Percentiles rank a stretch among this genome's conserved stretches.
phyloP scores from a whole-genome alignment of 2,113 vertebrate genomes.

The Chrysochloris asiatica region DNA sequence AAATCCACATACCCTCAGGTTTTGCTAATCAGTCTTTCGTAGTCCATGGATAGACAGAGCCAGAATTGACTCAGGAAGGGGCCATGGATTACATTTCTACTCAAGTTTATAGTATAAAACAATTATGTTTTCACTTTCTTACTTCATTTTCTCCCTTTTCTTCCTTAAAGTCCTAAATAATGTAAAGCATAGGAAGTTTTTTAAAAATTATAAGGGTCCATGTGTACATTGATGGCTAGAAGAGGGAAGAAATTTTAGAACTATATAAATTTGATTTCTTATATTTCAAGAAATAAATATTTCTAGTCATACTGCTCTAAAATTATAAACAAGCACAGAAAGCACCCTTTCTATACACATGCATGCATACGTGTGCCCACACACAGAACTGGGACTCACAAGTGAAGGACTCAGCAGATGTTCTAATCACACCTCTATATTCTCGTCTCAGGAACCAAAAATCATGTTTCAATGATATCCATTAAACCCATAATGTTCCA shows the following conservation, averaged over 20 bases:
- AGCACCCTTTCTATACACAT: background rate
- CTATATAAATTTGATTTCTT: slow-evolving; percentile 22
- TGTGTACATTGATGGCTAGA: slow-evolving; percentile 5
- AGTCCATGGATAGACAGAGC: slow-evolving; percentile 53
- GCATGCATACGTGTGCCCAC: too few species aligned
- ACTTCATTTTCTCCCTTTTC: background rate
- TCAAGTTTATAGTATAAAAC: slow-evolving; percentile 18
- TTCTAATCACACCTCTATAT: background rate
- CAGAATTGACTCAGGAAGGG: background rate
- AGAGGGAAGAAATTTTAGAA: background rate
- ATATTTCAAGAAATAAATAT: slow-evolving; percentile 20
- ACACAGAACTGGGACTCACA: background rate
- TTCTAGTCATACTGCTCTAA: background rate
- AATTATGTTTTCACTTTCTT: background rate
- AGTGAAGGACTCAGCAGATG: background rate
- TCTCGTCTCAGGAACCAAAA: background rate
- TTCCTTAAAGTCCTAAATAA: slow-evolving; percentile 19
- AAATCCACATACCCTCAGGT: slow-evolving; percentile 51
- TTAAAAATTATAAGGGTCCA: background rate
- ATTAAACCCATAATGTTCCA: background rate
- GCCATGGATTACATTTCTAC: background rate
- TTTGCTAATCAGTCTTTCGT: slow-evolving; percentile 65
- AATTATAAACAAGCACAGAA: background rate
- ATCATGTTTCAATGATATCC: background rate
- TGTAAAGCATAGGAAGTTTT: background rate